Conservation (phyloP, 2,888 invertebrate species). For the Geophilus truncorum region DNA sequence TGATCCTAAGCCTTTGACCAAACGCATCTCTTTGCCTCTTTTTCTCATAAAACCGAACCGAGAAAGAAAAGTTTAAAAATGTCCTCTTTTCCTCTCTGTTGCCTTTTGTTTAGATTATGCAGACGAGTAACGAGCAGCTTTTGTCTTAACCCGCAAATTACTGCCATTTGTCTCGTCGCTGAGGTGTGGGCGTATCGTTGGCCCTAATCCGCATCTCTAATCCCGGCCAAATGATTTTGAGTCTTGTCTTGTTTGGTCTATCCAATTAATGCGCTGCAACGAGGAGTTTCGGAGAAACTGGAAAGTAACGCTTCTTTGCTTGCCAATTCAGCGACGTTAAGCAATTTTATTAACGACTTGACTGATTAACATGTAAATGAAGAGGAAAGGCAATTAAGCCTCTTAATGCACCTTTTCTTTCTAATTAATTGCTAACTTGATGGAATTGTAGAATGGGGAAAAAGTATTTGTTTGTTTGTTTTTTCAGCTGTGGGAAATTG, state of each 20-base stretch:
- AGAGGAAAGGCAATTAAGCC: constrained; percentile 12
- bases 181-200: constrained; percentile 21
- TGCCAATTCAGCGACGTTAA: neutral
- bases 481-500: no score
- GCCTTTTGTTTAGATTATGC: neutral
- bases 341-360: constrained; percentile 21
- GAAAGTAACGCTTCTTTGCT: neutral
- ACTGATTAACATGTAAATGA: constrained; percentile 27
- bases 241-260: constrained; percentile 20
- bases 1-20: constrained; percentile 2
- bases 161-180: neutral
- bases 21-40: neutral
- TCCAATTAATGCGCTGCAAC: constrained; percentile 21
- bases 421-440: constrained; percentile 7
- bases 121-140: neutral
- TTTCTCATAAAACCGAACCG: neutral
- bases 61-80: neutral
- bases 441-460: neutral
- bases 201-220: neutral
- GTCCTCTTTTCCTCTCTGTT: no score
- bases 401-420: neutral
- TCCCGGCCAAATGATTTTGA: constrained; percentile 20
- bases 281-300: neutral
- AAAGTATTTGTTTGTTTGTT: neutral
- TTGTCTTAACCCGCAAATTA: constrained; percentile 27